Percentiles rank a stretch among this genome's conserved stretches.
Conservation (phyloP, 2,113 vertebrate genomes). For the Clupea harengus region DNA sequence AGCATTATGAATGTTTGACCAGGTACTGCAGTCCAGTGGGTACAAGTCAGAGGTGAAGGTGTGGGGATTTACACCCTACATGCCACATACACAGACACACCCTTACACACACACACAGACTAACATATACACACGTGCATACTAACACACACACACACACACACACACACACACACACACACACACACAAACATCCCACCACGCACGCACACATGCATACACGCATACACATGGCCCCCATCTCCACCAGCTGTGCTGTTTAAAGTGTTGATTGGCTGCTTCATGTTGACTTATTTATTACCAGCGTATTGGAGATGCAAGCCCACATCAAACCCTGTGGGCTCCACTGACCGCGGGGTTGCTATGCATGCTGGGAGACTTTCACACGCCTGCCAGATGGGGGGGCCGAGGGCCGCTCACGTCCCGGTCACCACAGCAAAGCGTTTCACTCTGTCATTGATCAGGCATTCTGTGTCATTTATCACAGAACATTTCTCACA, state of each 20-base stretch:
- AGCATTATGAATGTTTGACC: no score
- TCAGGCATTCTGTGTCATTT: conserved; percentile 31
- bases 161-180: neutral
- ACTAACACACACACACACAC: neutral
- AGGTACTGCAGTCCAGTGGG: neutral
- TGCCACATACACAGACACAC: neutral
- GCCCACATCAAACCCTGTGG: conserved; percentile 56
- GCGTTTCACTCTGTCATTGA: conserved; percentile 54
- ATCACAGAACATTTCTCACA: neutral
- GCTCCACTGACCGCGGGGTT: conserved; percentile 49
- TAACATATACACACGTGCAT: neutral
- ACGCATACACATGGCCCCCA: neutral
- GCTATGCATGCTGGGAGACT: conserved; percentile 49
- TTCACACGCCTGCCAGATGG: conserved; percentile 40
- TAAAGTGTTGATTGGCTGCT: conserved; percentile 33
- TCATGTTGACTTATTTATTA: conserved; percentile 52
- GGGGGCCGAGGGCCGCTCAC: conserved; percentile 16
- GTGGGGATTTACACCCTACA: neutral
- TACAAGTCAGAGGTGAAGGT: neutral
- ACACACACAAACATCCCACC: neutral
- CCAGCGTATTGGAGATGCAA: conserved; percentile 43
- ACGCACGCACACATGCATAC: neutral
- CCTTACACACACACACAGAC: neutral
- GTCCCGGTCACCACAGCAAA: neutral
- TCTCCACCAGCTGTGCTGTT: conserved; percentile 29